Base-by-base conservation (phyloP, 2,113 vertebrate species). In the Hystrix cristata region DNA sequence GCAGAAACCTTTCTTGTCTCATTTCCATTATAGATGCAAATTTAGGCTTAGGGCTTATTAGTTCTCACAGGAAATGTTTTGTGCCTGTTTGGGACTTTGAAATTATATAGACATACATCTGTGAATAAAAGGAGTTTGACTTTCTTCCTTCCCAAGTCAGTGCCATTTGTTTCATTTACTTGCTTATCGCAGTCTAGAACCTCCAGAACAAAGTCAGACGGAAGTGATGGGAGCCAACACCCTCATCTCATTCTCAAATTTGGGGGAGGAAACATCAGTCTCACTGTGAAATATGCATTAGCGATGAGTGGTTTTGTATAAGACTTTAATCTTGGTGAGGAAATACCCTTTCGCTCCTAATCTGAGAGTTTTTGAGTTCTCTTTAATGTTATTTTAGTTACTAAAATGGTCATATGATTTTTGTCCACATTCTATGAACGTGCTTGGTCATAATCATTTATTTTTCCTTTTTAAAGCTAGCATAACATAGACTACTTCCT, bases 331-430 rank as follows among this genome's bases (percentile, higher is more conserved):
- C 18, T 60, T 95, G 18, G 59, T 90, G 60, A 51, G 31, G 34
- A 91, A 83, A 31, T 72, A 62, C 10, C 51, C 51, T 90, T 90
- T 38, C 76, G 16, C 71, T 69, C 38, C 15, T 86, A 53, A 53
- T 86, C 71, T 78, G 62, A 78, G 34, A 43, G 34, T 38, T 91
- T 6, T 80, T 86, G 18, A 80, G 21, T 53, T 91, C 7, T 11
- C 74, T 86, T 86, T 60, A 67, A 78, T 62, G 43, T n/a, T 67
- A 85, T 91, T 95, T 67, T 67, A 84, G 60, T 78, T 79, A 60
- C 16, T 74, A 65, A 60, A 78, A 85, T 67, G 76, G 57, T n/a
- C 19, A 34, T 43, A 65, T 55, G n/a, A 78, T 78, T 78, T 95
- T 74, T 76, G 38, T 60, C 9, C 31, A 51, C 43, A 25, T 78